These are phyloP conservation scores for Aspidoscelis tigris DNA, from an alignment of 2,113 vertebrate species.

Conservation along the genomic window DNA sequence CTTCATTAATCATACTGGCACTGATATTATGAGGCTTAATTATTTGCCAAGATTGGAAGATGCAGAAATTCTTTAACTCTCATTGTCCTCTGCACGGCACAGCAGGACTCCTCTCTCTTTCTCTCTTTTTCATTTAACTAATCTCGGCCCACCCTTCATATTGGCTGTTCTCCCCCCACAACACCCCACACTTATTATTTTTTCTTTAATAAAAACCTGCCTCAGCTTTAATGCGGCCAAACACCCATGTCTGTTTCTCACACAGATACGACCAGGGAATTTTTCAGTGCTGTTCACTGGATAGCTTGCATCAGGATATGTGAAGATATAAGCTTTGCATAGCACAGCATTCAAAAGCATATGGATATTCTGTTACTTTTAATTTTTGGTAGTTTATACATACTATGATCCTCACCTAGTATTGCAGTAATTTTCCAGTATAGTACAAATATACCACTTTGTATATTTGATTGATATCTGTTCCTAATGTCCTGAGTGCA, in stretches of 20 bases:
- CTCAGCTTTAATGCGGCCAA: conserved; percentile 13
- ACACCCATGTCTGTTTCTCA: neutral
- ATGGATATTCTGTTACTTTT: neutral
- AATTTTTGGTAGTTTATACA: neutral
- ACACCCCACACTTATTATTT: neutral
- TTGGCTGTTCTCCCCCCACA: too few species aligned
- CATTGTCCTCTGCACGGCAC: conserved; percentile 15
- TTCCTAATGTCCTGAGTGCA: neutral
- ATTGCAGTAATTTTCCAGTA: neutral
- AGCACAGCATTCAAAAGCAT: neutral
- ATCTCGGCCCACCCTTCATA: conserved; percentile 19
- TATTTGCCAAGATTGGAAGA: conserved; percentile 46
- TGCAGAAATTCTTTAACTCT: conserved; percentile 37
- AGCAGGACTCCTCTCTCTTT: conserved; percentile 20
- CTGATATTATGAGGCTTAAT: conserved; percentile 26
- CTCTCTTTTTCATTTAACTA: neutral
- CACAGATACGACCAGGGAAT: neutral
- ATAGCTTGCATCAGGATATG: neutral
- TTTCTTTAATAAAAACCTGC: neutral
- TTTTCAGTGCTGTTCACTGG: neutral
- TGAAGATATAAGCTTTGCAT: too few species aligned
- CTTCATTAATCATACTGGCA: conserved; percentile 60
- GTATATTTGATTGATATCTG: neutral
- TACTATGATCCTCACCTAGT: neutral
- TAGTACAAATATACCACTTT: too few species aligned